Evolutionary conservation across 2,888 invertebrate genomes (phyloP), one percentile per base, ranked within the genome.

Genomic region (Oxystoma pomonae): DNA sequence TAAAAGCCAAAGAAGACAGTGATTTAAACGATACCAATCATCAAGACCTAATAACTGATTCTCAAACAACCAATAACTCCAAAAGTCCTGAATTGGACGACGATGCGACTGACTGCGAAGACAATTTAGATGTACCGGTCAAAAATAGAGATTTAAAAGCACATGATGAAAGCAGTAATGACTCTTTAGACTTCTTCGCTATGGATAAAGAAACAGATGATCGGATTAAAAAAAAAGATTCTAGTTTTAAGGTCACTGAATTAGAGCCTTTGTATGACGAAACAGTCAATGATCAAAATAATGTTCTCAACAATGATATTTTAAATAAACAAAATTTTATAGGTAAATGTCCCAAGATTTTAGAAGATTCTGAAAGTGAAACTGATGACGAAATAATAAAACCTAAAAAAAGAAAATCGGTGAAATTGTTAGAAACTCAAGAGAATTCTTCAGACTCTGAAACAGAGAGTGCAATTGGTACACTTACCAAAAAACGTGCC

Each of bases 381-480:
- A 17, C 20, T 21, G 12, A 55, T 21, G 57, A 22, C 17, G 20
- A 12, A 52, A 52, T 49, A 58, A 55, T 61, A 50, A 55, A 57
- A n/a, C 20, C 16, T 58, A 49, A 51, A 62, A 58, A 64, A 50
- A n/a, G 16, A 20, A 35, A 12, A 12, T 35, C 35, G 12, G 12
- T 35, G 1, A 52, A 18, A 59, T 58, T 59, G 16, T 52, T 52
- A 20, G 2, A 58, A 35, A 57, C 20, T 35, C 49, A 16, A 59
- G n/a, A 18, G 20, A 19, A 49, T 17, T 57, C 62, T 53, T 60
- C 58, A 55, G 65, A 69, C 63, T 69, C 68, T 7, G 69, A 69
- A 22, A 70, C 70, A 20, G 69, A 72, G 53, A 61, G 66, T 60
- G 68, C 67, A 21, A 66, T 68, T 51, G 55, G 61, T 21, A 20